phyloP scores from a whole-genome alignment of 2,113 vertebrate species.

The Trematomus loennbergii region DNA sequence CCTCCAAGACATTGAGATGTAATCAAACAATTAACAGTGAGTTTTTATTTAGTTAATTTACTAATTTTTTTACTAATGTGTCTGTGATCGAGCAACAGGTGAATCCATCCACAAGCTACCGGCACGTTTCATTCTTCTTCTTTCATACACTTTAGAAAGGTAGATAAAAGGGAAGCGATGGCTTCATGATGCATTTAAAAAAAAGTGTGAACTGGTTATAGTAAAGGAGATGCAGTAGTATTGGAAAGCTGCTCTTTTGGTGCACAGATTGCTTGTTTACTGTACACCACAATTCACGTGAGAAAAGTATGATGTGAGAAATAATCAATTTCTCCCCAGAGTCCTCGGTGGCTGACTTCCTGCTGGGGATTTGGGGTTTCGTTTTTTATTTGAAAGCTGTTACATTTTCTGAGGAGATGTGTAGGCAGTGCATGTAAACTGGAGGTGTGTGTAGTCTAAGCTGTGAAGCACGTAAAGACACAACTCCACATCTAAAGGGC shows the following conservation, averaged over 20 bases:
- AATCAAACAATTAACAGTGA: too few species aligned
- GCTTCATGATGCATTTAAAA: too few species aligned
- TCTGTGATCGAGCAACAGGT: too few species aligned
- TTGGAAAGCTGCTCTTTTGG: neutral
- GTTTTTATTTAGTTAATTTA: too few species aligned
- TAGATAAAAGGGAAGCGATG: too few species aligned
- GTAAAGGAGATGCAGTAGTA: neutral
- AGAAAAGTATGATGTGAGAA: neutral
- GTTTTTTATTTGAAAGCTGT: constrained; percentile 8
- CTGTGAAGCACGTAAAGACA: constrained; percentile 13
- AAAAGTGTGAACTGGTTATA: neutral
- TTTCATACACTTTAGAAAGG: too few species aligned
- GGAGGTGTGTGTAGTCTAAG: neutral
- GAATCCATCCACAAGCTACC: too few species aligned
- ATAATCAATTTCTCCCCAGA: neutral
- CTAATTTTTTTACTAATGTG: too few species aligned
- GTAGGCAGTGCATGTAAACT: neutral
- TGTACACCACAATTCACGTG: neutral
- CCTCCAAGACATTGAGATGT: too few species aligned
- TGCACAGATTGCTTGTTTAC: neutral
- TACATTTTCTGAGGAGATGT: neutral
- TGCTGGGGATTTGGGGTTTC: constrained; percentile 4
- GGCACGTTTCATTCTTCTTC: too few species aligned
- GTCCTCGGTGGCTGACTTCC: neutral
- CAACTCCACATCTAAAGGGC: constrained; percentile 1